Evolutionary conservation across 1,140 invertebrate species (phyloP), one percentile per base, ranked within the genome.

Genomic region (Rhyzopertha dominica): DNA sequence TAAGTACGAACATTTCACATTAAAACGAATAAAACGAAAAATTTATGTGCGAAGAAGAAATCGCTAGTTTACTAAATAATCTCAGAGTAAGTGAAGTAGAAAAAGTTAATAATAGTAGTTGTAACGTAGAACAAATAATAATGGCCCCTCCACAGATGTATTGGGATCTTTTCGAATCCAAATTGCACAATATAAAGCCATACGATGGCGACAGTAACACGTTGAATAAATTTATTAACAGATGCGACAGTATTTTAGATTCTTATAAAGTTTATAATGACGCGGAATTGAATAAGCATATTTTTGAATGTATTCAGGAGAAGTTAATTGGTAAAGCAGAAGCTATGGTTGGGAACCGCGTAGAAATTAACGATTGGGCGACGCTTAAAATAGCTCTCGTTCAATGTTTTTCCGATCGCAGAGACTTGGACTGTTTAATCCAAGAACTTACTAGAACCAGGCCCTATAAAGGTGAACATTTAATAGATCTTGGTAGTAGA

Each of bases 191-290:
- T 35, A 23, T 36, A n/a, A 44, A 25, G 29, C 17, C 30, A 3
- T 44, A 23, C 22, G 42, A 44, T 35, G 31, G 31, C 18, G 42
- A 35, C 19, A 34, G 31, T 22, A 44, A 44, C 18, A 13, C 42
- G 5, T 28, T 37, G 22, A 44, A 44, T 25, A 44, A 23, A 37
- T 36, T 37, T 37, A 44, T 20, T 25, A 5, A 3, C 8, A 46
- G 23, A 29, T 39, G 35, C 4, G 25, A 46, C 10, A 18, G 4
- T 14, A 13, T 46, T 29, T n/a, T 46, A 8, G 14, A 28, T 8
- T 12, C 43, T 5, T 46, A 46, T 46, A n/a, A 4, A 0, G 13
- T 22, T 7, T 12, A 17, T 2, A 40, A 40, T 20, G 24, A 28
- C 23, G 4, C 4, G 8, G 20, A 23, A 19, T 19, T 46, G n/a